Conservation (phyloP, 2,113 vertebrate genomes). For the Paedocypris sp. region DNA sequence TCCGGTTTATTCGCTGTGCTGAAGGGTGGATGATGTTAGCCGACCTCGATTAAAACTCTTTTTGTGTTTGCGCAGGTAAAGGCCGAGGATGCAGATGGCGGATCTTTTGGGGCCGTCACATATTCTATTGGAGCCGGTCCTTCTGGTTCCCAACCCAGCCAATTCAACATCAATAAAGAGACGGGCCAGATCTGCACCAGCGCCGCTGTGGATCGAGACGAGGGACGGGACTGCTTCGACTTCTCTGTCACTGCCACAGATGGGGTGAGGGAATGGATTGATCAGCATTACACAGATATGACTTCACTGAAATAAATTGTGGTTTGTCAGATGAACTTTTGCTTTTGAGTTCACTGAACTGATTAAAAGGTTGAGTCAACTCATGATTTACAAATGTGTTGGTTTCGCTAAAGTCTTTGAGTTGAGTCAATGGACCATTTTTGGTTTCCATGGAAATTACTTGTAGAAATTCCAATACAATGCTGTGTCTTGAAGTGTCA, state of each 20-base stretch:
- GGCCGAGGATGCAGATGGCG: slow-evolving; percentile 81
- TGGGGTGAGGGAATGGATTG: slow-evolving; percentile 66
- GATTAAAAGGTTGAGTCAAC: no score
- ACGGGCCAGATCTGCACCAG: slow-evolving; percentile 79
- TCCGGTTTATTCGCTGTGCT: not conserved
- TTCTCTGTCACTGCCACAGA: slow-evolving; percentile 83
- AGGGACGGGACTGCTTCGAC: slow-evolving; percentile 71
- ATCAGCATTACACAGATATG: no score
- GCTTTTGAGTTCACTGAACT: no score
- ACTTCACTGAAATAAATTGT: not conserved
- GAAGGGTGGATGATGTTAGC: slow-evolving; percentile 17
- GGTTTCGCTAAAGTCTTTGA: no score
- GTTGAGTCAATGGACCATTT: no score
- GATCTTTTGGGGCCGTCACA: slow-evolving; percentile 72
- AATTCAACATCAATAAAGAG: slow-evolving; percentile 74
- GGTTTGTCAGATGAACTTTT: no score
- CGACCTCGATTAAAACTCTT: slow-evolving; percentile 17
- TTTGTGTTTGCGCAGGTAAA: slow-evolving; percentile 65
- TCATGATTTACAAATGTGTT: no score
- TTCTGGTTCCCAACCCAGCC: slow-evolving; percentile 54
- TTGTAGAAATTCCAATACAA: no score
- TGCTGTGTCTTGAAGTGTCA: no score
- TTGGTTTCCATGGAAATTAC: no score
- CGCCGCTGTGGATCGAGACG: slow-evolving; percentile 71
- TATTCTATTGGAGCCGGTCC: slow-evolving; percentile 76